Conservation (phyloP, 2,797 vertebrate genomes). For the Dipus sagitta region DNA sequence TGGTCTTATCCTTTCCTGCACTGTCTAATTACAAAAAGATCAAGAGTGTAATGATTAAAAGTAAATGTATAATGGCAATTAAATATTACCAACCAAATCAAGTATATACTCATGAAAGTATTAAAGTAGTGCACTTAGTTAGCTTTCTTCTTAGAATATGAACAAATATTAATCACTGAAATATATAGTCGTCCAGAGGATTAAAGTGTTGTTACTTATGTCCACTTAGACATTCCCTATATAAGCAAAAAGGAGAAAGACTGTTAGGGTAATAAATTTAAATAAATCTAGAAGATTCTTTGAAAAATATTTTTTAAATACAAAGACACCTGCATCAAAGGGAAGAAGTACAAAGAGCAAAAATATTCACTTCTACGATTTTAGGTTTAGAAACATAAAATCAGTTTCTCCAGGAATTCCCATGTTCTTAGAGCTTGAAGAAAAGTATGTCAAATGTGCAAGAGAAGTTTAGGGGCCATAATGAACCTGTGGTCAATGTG, state of each 20-base stretch:
- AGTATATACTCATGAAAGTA: background rate
- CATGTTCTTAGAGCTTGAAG: background rate
- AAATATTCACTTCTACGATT: background rate
- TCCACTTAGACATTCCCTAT: background rate
- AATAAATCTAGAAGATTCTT: background rate
- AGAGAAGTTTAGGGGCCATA: background rate
- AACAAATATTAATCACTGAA: background rate
- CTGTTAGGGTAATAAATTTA: background rate
- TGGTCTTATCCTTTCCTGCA: background rate
- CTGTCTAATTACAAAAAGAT: background rate
- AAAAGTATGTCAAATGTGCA: background rate
- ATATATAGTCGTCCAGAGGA: background rate
- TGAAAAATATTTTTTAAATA: background rate
- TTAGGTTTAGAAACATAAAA: background rate
- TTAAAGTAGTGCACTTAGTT: background rate
- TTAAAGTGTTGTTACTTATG: background rate
- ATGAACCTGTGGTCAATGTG: background rate
- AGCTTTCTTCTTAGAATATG: slow-evolving; percentile 31
- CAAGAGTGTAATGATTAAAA: background rate
- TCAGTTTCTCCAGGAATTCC: background rate
- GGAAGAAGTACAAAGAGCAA: background rate
- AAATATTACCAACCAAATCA: slow-evolving; percentile 14
- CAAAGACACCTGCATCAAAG: background rate
- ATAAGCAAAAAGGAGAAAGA: background rate
- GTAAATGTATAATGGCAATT: background rate